These are phyloP conservation scores for Lamellibrachia satsuma DNA, from an alignment of 2,888 invertebrate species.

Conservation along the genomic window DNA sequence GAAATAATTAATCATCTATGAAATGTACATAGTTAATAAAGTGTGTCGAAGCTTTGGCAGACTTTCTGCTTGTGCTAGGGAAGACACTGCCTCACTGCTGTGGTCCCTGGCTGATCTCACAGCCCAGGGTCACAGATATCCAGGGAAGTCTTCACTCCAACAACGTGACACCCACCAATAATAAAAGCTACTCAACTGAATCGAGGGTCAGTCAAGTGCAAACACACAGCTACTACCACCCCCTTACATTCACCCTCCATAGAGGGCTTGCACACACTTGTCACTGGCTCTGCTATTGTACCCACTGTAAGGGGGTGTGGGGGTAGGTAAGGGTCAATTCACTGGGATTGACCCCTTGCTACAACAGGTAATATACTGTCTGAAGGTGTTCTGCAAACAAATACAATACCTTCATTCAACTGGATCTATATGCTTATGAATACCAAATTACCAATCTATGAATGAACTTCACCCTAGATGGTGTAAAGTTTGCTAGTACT, in stretches of 20 bases:
- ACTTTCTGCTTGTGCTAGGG: background rate
- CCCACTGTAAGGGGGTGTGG: background rate
- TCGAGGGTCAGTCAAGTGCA: background rate
- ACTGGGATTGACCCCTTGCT: too few relatives aligned
- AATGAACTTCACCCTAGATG: too few relatives aligned
- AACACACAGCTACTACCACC: background rate
- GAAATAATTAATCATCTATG: constrained; percentile 17
- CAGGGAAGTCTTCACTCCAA: background rate
- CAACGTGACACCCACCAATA: constrained; percentile 17
- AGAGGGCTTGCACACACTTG: background rate
- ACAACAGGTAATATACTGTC: too few relatives aligned
- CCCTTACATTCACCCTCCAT: background rate
- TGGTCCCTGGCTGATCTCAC: background rate
- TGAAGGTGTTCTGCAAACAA: too few relatives aligned
- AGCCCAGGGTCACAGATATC: background rate
- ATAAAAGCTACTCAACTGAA: constrained; percentile 6
- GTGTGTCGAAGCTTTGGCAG: background rate
- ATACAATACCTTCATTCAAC: too few relatives aligned
- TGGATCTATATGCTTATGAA: too few relatives aligned
- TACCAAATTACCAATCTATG: too few relatives aligned
- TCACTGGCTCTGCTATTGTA: background rate
- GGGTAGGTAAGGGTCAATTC: background rate
- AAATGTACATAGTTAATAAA: constrained; percentile 17
- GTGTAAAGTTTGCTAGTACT: too few relatives aligned
- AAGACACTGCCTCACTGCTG: background rate